Evolutionary conservation across 2,113 vertebrate species (phyloP), one percentile per base, ranked within the genome.

Genomic region (Glaucidium brasilianum): DNA sequence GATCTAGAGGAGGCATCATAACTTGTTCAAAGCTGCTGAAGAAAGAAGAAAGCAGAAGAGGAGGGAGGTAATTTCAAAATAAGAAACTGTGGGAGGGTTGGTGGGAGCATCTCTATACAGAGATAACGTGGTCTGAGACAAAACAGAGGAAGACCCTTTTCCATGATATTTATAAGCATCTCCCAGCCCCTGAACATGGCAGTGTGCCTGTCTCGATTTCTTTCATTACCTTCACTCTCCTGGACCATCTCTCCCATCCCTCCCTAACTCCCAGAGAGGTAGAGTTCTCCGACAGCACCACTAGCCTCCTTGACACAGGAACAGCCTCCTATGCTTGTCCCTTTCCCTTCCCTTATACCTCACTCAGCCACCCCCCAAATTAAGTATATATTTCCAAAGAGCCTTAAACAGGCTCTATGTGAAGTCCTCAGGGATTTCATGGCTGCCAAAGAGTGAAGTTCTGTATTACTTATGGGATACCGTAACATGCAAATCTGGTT

Each of bases 261-360:
- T 73, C 9, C 21, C 17, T 53, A 43, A 15, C 1, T 68, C 34
- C 4, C 0, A 0, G 26, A 39, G 30, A 76, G 8, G 4, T 2
- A 39, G 16, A 84, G 23, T 5, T 86, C 67, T 64, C 72, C 9
- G 2, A 76, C 47, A 58, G 34, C 27, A 71, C 15, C 22, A 23
- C 29, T 75, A 49, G 4, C 14, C 4, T 30, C 8, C 17, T 49
- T 37, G 35, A 52, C 21, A 53, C 8, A 32, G 47, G 6, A 93
- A 71, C 21, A 84, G 23, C 7, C n/a, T 94, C 23, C 25, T 52
- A 43, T 45, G 4, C 34, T n/a, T 19, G 18, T 29, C 8, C 10
- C 43, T 83, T 86, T 64, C 39, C n/a, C n/a, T 84, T 68, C 39
- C 12, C 10, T 35, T 17, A 14, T 67, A 7, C 14, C 25, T 83